These are phyloP conservation scores for Octopus sinensis DNA, from an alignment of 1,140 invertebrate species.

Conservation along the genomic window DNA sequence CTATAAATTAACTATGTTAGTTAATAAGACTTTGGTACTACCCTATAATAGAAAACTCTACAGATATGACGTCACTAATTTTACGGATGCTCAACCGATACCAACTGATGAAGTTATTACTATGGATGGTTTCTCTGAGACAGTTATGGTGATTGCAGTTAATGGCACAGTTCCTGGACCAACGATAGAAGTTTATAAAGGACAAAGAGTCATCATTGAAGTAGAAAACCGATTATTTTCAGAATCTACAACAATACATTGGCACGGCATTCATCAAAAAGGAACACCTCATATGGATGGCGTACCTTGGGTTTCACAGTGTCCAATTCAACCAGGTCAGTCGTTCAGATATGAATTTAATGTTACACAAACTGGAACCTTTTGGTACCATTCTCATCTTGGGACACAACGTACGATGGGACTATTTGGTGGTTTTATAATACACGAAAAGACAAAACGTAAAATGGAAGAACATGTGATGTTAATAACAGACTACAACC, in stretches of 20 bases:
- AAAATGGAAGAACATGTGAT: slow-evolving; percentile 39
- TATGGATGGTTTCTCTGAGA: not conserved
- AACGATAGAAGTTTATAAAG: slow-evolving; percentile 8
- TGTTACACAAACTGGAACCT: slow-evolving; percentile 26
- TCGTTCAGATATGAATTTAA: slow-evolving; percentile 55
- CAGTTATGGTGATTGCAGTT: slow-evolving; percentile 3
- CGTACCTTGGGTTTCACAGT: slow-evolving; percentile 44
- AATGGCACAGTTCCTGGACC: slow-evolving; percentile 16
- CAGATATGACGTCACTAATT: not conserved
- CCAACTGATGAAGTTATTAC: slow-evolving; percentile 6
- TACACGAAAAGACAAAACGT: slow-evolving; percentile 27
- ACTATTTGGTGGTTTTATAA: slow-evolving; percentile 38
- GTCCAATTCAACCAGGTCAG: slow-evolving; percentile 28
- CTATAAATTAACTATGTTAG: too few relatives aligned
- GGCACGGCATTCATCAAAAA: slow-evolving; percentile 43
- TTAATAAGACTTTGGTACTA: too few relatives aligned
- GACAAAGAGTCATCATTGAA: slow-evolving; percentile 10
- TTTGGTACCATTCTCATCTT: slow-evolving; percentile 34
- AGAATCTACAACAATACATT: slow-evolving; percentile 58
- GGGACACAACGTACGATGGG: slow-evolving; percentile 29
- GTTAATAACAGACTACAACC: slow-evolving; percentile 41
- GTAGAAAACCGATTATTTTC: slow-evolving; percentile 9
- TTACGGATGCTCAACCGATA: not conserved
- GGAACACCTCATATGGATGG: slow-evolving; percentile 43
- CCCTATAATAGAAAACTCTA: not conserved